Percentiles rank a stretch among this genome's conserved stretches.
Evolutionary conservation across 2,797 vertebrate species (phyloP).

Genomic region (Enteromius paludinosus): DNA sequence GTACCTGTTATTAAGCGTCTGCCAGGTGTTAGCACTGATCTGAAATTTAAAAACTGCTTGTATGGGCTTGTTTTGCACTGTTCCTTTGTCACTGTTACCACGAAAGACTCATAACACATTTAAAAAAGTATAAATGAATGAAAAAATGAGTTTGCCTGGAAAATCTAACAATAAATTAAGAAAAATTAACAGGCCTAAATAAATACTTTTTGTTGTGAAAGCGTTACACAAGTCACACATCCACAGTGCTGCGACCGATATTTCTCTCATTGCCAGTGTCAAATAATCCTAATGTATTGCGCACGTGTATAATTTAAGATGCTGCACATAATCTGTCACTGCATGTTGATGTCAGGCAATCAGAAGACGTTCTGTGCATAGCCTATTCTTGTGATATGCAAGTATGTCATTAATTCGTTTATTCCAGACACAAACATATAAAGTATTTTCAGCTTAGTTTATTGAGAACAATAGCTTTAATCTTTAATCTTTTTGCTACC

Average conservation of each 20-base stretch:
- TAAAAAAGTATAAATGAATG: not conserved
- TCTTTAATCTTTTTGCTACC: not conserved
- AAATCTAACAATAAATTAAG: not conserved
- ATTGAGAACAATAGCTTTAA: not conserved
- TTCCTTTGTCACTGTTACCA: not conserved
- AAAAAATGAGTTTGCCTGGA: not conserved
- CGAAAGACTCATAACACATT: constrained; percentile 1
- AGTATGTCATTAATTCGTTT: not conserved
- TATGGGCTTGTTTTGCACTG: constrained; percentile 11
- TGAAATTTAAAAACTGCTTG: not conserved
- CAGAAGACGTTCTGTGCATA: not conserved
- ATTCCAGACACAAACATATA: not conserved
- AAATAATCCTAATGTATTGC: not conserved
- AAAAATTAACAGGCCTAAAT: not conserved
- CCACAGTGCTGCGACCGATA: not conserved
- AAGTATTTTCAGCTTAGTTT: not conserved
- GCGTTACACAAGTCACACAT: not conserved
- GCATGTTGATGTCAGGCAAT: not conserved
- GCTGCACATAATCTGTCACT: not conserved
- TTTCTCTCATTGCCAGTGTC: not conserved
- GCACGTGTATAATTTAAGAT: not conserved
- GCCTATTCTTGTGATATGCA: not conserved
- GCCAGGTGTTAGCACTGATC: constrained; percentile 19
- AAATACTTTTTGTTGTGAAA: not conserved
- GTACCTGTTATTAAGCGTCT: constrained; percentile 18